Evolutionary conservation across 2,888 invertebrate genomes (phyloP).

Genomic region (Odontocerum albicorne): DNA sequence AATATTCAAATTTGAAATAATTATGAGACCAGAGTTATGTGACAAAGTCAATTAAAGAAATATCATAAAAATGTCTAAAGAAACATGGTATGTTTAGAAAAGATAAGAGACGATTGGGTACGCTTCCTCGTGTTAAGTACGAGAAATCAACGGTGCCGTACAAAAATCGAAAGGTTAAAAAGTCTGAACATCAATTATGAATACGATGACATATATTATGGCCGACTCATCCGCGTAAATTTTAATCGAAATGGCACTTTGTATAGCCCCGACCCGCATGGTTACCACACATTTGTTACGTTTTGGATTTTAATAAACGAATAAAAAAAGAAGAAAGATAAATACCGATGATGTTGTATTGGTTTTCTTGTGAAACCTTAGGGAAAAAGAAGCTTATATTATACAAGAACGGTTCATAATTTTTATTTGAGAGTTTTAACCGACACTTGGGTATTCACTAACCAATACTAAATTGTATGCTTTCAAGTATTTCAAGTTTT

Average conservation of each 20-base stretch:
- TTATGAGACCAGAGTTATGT: conserved; percentile 7
- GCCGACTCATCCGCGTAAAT: conserved; percentile 15
- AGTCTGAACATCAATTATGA: conserved; percentile 22
- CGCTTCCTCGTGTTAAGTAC: conserved; percentile 13
- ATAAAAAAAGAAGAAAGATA: no score
- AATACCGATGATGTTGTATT: no score
- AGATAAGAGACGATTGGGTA: conserved; percentile 2
- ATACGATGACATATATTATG: conserved; percentile 23
- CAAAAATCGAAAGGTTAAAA: conserved; percentile 21
- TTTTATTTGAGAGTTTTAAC: no score
- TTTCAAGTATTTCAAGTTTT: no score
- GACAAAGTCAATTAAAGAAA: conserved; percentile 17
- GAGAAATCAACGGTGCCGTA: conserved; percentile 1
- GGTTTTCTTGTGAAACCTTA: no score
- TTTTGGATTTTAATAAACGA: no score
- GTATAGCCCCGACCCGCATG: not conserved
- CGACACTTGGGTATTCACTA: no score
- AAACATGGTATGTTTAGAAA: not conserved
- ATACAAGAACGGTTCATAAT: no score
- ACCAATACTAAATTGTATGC: no score
- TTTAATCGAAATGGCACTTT: conserved; percentile 14
- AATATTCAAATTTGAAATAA: conserved; percentile 11
- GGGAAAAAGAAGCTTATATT: no score
- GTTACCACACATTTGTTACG: not conserved
- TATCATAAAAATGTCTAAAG: conserved; percentile 5